Evolutionary conservation across 2,113 vertebrate species (phyloP).

Genomic region (Muntiacus reevesi): DNA sequence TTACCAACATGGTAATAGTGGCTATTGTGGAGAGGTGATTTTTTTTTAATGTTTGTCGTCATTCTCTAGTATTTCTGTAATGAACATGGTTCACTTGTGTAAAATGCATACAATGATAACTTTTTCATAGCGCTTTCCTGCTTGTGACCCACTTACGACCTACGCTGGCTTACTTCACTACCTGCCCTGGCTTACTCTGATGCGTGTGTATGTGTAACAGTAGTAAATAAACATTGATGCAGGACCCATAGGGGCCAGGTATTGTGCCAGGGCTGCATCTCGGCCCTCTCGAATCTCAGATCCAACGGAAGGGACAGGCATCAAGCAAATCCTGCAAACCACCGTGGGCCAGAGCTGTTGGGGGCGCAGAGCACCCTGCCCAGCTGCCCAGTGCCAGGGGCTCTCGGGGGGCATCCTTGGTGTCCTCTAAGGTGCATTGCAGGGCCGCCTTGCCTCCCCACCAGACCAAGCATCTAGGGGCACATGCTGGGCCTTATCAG

Average conservation of each 20-base stretch:
- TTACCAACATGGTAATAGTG: background rate
- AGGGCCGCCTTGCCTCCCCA: background rate
- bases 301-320: background rate
- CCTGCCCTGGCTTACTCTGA: background rate
- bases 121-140: background rate
- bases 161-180: background rate
- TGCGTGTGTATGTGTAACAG: background rate
- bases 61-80: background rate
- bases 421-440: rapidly evolving
- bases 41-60: background rate
- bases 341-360: background rate
- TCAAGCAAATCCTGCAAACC: background rate
- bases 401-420: background rate
- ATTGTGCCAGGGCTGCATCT: background rate
- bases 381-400: background rate
- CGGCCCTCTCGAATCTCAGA: background rate
- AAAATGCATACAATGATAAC: background rate
- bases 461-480: rapidly evolving
- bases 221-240: background rate
- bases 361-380: rapidly evolving
- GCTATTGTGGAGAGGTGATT: background rate
- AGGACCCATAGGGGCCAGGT: background rate
- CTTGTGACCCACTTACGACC: background rate
- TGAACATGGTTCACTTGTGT: background rate
- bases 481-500: background rate